Base-by-base conservation (phyloP, 2,113 vertebrate genomes). In the Candoia aspera region DNA sequence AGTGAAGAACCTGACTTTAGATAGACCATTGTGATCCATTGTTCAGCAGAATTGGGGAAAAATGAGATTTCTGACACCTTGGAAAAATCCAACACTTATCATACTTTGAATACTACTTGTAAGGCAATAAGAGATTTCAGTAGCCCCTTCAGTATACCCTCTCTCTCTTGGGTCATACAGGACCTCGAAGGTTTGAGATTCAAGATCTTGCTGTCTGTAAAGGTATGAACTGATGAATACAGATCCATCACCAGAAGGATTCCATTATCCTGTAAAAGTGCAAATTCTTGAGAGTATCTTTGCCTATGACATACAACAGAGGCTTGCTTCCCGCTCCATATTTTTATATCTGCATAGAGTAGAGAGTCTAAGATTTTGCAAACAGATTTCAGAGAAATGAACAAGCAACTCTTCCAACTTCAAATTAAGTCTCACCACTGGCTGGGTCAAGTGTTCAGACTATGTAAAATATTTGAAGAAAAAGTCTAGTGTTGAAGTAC, bases 71-170 rank as follows among this genome's bases (percentile, higher is more conserved):
- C 91, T 96, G 91, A 94, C 94, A 94, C 8, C 23, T 26, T 92
- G 95, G 95, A 94, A 95, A 95, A 95, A 73, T 87, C 84, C 86
- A 89, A 93, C 96, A 94, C 42, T 88, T 26, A 91, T 83, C 92
- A 90, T 92, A 91, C 92, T 23, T 94, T 49, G 49, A 5, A 90
- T 89, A 89, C 49, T 49, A 49, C 95, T 88, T 94, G 92, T 12
- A 94, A 21, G 89, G 90, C 64, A 90, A 83, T 13, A 73, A 68
- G 33, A 60, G 91, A 95, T 93, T 87, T 95, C 94, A 95, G 37
- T 6, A n/a, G 15, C 54, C n/a, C n/a, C n/a, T n/a, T n/a, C n/a
- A n/a, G n/a, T 53, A 90, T 53, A 57, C 37, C 15, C 33, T 9
- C 83, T 26, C 68, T 9, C n/a, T 59, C 24, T 8, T 2, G 29